These are phyloP conservation scores for Spodoptera frugiperda DNA, from an alignment of 1,140 invertebrate species.

Conservation along the genomic window DNA sequence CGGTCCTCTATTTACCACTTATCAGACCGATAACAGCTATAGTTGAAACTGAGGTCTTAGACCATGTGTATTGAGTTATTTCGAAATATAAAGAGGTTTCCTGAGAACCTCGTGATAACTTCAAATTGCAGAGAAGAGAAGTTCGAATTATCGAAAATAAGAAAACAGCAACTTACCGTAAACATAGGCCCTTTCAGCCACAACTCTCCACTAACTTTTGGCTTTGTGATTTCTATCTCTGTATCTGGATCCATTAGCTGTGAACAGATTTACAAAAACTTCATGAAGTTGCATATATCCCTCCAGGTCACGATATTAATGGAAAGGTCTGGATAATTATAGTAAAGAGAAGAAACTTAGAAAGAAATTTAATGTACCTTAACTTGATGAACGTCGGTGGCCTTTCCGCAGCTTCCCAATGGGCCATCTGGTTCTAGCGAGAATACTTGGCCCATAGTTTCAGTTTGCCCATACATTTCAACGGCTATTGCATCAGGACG, in stretches of 20 bases:
- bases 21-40: no score
- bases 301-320: no score
- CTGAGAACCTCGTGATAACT: no score
- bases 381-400: not conserved
- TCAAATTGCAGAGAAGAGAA: no score
- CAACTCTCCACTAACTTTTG: constrained; percentile 55
- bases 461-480: constrained; percentile 52
- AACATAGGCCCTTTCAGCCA: constrained; percentile 52
- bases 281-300: not conserved
- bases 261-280: constrained; percentile 4
- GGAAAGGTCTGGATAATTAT: no score
- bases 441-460: constrained; percentile 49
- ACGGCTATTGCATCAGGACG: constrained; percentile 8
- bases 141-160: no score
- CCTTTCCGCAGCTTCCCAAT: not conserved
- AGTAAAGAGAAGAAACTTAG: no score
- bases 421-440: not conserved
- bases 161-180: constrained; percentile 48
- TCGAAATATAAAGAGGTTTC: no score
- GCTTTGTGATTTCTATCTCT: constrained; percentile 49
- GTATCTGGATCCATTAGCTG: constrained; percentile 57
- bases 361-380: constrained; percentile 1
- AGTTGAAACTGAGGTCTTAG: no score
- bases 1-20: no score
- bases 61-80: no score